Evolutionary conservation across 2,888 invertebrate genomes (phyloP), one percentile per base, ranked within the genome.

Genomic region (Scaptomyza polygonia): DNA sequence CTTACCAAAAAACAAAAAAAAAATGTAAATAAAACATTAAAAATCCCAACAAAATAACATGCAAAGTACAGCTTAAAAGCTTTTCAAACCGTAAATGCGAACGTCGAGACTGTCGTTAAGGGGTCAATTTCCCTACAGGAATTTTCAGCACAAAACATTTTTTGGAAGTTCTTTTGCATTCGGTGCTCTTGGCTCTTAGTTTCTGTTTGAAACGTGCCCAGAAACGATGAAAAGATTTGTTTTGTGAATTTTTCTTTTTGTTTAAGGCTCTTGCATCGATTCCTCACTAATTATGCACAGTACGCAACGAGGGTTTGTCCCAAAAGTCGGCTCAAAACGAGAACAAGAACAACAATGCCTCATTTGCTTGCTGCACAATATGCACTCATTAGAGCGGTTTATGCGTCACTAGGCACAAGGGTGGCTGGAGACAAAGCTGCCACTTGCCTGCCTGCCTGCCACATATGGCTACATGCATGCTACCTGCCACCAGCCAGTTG

Each of bases 321-420:
- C 48, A 14, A 18, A 32, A 39, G 29, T 7, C 6, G 36, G 34
- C 11, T 8, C n/a, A 16, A 9, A 32, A 27, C 39, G 18, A 39
- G 14, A 16, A 40, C 39, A 34, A n/a, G 11, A 49, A 34, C 36
- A 73, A 73, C 74, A 68, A 78, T 64, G 68, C 56, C 68, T 77
- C 72, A 73, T 78, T 73, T 73, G 47, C 73, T 48, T 67, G 47
- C 67, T 54, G 80, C 84, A 83, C 88, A 83, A 83, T 87, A 59
- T 72, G 77, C 71, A 72, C 65, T 86, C 86, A 82, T 86, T 86
- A 86, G 85, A 70, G 75, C 61, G 67, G 39, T 58, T 61, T 57
- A 70, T 57, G 72, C 56, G 47, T 21, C 63, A 49, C 14, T 44
- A 18, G 67, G 32, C 45, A 56, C 56, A n/a, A 32, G 53, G 67